Conservation (phyloP, 2,888 invertebrate genomes). For the Temnothorax rugatulus region DNA sequence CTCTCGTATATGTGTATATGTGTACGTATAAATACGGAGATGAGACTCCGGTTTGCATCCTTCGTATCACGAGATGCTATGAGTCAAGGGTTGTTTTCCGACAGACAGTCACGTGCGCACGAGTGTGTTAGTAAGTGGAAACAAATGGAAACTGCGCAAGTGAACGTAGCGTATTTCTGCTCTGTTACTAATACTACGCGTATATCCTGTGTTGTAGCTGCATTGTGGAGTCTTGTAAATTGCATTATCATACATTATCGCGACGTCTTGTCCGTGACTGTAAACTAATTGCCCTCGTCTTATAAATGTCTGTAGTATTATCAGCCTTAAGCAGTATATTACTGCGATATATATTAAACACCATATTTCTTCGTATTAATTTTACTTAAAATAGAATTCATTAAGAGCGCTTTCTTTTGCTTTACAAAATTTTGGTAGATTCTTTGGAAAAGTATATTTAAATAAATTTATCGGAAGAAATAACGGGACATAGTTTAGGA, state of each 20-base stretch:
- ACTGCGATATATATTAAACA: neutral
- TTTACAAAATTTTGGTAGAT: neutral
- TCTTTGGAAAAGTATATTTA: neutral
- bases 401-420: neutral
- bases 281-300: slow-evolving; percentile 4
- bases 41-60: neutral
- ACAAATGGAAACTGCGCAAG: slow-evolving; percentile 4
- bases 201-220: neutral
- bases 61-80: neutral
- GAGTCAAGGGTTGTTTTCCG: slow-evolving; percentile 17
- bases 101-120: neutral
- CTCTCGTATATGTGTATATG: neutral
- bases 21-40: neutral
- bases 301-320: neutral
- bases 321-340: neutral
- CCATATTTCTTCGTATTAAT: neutral
- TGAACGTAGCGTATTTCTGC: neutral
- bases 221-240: slow-evolving; percentile 16
- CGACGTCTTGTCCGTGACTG: neutral
- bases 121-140: neutral
- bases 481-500: neutral
- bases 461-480: neutral
- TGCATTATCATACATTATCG: slow-evolving; percentile 26
- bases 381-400: neutral
- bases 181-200: neutral